Base-by-base conservation (phyloP, 2,113 vertebrate genomes). In the Nyctibius bracteatus region DNA sequence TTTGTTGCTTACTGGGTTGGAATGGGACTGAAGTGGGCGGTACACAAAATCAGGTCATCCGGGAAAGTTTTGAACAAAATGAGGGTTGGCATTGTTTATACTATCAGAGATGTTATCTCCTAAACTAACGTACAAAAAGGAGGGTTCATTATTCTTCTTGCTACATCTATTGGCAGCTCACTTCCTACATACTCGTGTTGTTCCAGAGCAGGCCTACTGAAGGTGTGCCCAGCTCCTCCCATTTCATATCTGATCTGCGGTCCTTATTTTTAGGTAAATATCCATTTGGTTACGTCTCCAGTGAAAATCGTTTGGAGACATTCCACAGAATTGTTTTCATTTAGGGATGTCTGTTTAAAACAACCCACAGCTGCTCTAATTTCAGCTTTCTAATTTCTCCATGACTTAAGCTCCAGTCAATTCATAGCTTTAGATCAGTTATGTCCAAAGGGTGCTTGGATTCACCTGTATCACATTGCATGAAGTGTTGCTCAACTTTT, bases 391-490 rank as follows among this genome's bases (percentile, higher is more conserved):
- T 82, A 47, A 51, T 86, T 72, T 84, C 73, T 81, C 31, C 2
- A 1, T 16, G 52, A 72, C 0, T 89, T 68, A 79, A 90, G 33
- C n/a, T 85, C 0, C 1, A 63, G 16, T 71, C 41, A 68, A 0
- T 75, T 79, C 37, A 21, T 39, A 85, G 65, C 44, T 90, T 88
- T 14, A 78, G 88, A 33, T 72, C 24, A 65, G 62, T 46, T 87
- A 44, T n/a, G 41, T 35, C 31, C 33, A 49, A 27, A 70, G 28
- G 8, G 30, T 93, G 80, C 86, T 92, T 89, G 71, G 81, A 33
- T 84, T 94, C 49, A 44, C 75, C 81, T 65, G 10, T 84, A 35
- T 61, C 77, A 25, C 77, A 30, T 5, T 94, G 92, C 96, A 96
- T 92, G 86, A 75, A 94, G 25, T 3, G 0, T 82, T 84, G 88